Evolutionary conservation across 2,113 vertebrate species (phyloP).

Genomic region (Eonycteris spelaea): DNA sequence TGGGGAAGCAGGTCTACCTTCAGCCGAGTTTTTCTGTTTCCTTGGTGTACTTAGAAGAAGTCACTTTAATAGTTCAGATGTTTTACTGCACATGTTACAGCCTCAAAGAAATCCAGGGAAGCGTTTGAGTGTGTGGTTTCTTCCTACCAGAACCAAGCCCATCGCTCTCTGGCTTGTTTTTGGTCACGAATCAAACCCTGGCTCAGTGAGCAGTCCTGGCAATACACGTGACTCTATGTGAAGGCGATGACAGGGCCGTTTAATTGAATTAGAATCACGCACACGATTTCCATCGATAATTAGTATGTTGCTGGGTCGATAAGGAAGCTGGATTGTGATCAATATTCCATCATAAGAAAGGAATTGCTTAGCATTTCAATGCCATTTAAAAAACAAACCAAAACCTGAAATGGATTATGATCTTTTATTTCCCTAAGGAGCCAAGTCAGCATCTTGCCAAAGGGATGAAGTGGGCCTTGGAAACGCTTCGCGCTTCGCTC

Average conservation of each 20-base stretch:
- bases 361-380: constrained; percentile 39
- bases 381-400: not conserved
- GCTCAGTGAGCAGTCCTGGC: not conserved
- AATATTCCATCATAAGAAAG: constrained; percentile 49
- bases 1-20: not conserved
- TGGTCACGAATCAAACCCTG: not conserved
- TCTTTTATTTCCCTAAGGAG: constrained; percentile 32
- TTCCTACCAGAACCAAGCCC: not conserved
- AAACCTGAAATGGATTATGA: not conserved
- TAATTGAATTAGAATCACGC: constrained; percentile 12
- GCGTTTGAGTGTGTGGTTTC: not conserved
- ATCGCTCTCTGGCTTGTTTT: not conserved
- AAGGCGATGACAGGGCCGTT: not conserved
- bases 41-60: not conserved
- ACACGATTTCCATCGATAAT: constrained; percentile 30
- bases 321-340: not conserved
- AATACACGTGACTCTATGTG: not conserved
- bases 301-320: constrained; percentile 23
- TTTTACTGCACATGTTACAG: not conserved
- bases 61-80: not conserved
- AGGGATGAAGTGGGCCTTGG: not conserved
- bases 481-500: not conserved
- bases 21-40: not conserved
- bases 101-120: not conserved
- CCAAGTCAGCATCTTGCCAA: constrained; percentile 5